Conservation (phyloP, 2,888 invertebrate species). For the Aspidapion aeneum region DNA sequence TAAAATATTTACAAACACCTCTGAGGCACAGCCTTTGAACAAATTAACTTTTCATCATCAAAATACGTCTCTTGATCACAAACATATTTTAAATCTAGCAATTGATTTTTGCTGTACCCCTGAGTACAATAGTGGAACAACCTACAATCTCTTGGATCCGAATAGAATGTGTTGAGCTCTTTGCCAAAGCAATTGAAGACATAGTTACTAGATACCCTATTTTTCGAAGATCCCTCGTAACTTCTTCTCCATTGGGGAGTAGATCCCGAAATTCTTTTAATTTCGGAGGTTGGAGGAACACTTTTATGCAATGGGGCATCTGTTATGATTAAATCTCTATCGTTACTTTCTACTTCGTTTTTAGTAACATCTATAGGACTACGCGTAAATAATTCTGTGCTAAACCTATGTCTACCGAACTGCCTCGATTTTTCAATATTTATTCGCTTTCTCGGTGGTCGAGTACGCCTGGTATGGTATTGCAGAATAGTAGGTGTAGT, state of each 20-base stretch:
- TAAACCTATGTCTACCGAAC: conserved; percentile 34
- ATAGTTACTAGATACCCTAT: conserved; percentile 28
- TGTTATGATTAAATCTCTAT: conserved; percentile 27
- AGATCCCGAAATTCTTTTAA: conserved; percentile 35
- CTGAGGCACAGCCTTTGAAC: conserved; percentile 46
- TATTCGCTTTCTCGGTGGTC: conserved; percentile 18
- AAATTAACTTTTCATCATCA: conserved; percentile 52
- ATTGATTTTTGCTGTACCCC: conserved; percentile 54
- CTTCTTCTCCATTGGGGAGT: conserved; percentile 39
- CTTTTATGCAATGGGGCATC: conserved; percentile 42
- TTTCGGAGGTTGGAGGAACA: conserved; percentile 43
- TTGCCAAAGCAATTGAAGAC: conserved; percentile 55
- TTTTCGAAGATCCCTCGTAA: conserved; percentile 5
- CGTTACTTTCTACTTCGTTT: conserved; percentile 1
- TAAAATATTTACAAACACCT: conserved; percentile 40
- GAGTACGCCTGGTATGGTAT: conserved; percentile 16
- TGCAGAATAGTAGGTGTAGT: conserved; percentile 5
- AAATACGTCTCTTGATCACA: conserved; percentile 57
- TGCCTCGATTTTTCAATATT: conserved; percentile 17
- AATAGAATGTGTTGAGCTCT: conserved; percentile 54
- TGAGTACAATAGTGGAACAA: conserved; percentile 60
- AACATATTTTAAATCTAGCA: conserved; percentile 57
- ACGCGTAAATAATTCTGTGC: conserved; percentile 25
- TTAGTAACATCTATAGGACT: conserved; percentile 7
- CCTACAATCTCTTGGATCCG: conserved; percentile 56